These are phyloP conservation scores for Sardinella longiceps DNA, from an alignment of 2,797 vertebrate species.

Conservation along the genomic window DNA sequence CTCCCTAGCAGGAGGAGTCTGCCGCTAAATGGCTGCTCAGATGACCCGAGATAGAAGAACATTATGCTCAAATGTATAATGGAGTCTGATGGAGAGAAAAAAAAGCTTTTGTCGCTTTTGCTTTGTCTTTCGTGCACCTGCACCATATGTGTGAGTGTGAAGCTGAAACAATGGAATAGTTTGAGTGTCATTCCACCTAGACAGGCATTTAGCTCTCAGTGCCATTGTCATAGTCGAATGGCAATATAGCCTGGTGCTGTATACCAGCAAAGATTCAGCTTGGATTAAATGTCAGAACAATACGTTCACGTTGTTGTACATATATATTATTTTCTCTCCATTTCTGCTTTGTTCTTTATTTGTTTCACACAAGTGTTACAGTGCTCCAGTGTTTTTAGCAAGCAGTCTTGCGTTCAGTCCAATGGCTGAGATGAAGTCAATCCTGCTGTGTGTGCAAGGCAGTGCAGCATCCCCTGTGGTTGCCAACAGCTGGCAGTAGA, in stretches of 20 bases:
- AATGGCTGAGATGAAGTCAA: background rate
- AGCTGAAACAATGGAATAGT: background rate
- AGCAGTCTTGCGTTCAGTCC: background rate
- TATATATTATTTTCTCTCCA: background rate
- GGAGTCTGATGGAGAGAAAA: background rate
- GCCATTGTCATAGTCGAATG: background rate
- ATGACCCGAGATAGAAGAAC: background rate
- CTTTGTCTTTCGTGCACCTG: background rate
- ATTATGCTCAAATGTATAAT: constrained; percentile 11
- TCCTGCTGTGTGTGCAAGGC: constrained; percentile 1
- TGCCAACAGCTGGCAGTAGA: background rate
- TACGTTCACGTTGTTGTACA: background rate
- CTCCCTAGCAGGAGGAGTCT: background rate
- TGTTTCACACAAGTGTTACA: background rate
- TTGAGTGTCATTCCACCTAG: background rate
- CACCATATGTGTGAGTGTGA: background rate
- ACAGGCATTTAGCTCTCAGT: background rate
- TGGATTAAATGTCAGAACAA: background rate
- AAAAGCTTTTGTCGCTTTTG: background rate
- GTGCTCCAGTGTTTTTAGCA: background rate
- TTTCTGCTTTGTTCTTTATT: background rate
- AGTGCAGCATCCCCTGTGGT: background rate
- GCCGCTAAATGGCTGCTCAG: constrained; percentile 6
- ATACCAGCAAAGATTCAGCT: background rate
- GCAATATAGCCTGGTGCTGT: background rate